These are phyloP conservation scores for Coelopa pilipes DNA, from an alignment of 2,888 invertebrate species.

Conservation along the genomic window DNA sequence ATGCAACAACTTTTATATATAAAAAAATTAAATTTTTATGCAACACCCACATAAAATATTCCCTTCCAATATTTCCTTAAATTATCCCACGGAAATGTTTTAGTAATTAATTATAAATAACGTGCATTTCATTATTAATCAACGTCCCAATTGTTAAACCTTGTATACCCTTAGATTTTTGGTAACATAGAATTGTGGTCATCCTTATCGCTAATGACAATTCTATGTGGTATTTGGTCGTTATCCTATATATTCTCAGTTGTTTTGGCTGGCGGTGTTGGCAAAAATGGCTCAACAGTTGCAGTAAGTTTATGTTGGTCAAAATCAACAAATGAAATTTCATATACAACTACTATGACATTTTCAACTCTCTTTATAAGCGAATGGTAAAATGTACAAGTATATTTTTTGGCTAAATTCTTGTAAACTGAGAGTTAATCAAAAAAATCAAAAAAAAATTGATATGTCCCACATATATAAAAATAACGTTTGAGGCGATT, in stretches of 20 bases:
- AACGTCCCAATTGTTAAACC: slow-evolving; percentile 30
- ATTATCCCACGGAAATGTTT: neutral
- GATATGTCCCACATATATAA: neutral
- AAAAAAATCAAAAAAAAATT: neutral
- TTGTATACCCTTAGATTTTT: slow-evolving; percentile 68
- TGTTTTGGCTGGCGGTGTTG: slow-evolving; percentile 93
- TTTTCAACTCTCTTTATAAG: slow-evolving; percentile 14
- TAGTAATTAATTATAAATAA: neutral
- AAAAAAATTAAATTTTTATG: too few relatives aligned
- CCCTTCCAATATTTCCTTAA: too few relatives aligned
- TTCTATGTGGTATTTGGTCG: slow-evolving; percentile 78
- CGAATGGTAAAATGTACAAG: slow-evolving; percentile 28
- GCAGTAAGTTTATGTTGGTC: slow-evolving; percentile 81
- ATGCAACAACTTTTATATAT: too few relatives aligned
- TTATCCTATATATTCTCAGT: slow-evolving; percentile 79
- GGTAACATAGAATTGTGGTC: slow-evolving; percentile 77
- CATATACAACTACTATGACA: slow-evolving; percentile 1
- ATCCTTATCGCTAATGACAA: slow-evolving; percentile 79
- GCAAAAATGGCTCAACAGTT: slow-evolving; percentile 99
- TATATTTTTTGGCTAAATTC: slow-evolving; percentile 57
- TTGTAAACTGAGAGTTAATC: slow-evolving; percentile 36
- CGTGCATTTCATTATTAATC: neutral
- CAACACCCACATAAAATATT: too few relatives aligned
- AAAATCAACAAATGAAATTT: slow-evolving; percentile 14
- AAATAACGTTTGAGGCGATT: slow-evolving; percentile 18